Conservation (phyloP, 2,888 invertebrate genomes). For the Lasioglossum oenotherae region DNA sequence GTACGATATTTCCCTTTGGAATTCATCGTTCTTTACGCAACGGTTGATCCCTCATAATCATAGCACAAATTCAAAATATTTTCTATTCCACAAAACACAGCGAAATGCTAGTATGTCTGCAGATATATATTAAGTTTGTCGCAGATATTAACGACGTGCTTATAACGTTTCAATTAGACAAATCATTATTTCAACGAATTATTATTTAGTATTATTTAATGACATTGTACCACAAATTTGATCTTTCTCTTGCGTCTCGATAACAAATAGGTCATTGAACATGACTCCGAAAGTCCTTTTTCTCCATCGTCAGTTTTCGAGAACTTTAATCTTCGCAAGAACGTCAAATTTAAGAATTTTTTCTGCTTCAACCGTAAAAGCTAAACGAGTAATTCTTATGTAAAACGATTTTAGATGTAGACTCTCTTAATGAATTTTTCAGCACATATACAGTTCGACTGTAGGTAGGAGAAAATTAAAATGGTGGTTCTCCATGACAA, state of each 20-base stretch:
- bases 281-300: neutral
- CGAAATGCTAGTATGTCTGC: neutral
- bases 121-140: neutral
- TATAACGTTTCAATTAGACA: neutral
- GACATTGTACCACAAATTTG: neutral
- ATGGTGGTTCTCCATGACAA: too few species aligned
- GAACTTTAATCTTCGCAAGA: too few species aligned
- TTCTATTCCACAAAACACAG: slow-evolving; percentile 10
- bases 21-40: slow-evolving; percentile 68
- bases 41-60: slow-evolving; percentile 55
- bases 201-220: neutral
- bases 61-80: slow-evolving; percentile 39
- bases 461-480: too few species aligned
- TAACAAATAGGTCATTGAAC: neutral
- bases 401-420: too few species aligned
- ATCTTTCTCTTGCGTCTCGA: neutral
- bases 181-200: neutral
- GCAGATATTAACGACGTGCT: neutral
- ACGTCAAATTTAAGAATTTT: too few species aligned
- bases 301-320: neutral
- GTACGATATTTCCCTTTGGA: slow-evolving; percentile 75
- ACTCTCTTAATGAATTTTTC: too few species aligned
- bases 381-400: too few species aligned
- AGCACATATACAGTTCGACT: too few species aligned
- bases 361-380: too few species aligned